phyloP scores from a whole-genome alignment of 2,797 vertebrate genomes.

The Melanotaenia maccullochi region DNA sequence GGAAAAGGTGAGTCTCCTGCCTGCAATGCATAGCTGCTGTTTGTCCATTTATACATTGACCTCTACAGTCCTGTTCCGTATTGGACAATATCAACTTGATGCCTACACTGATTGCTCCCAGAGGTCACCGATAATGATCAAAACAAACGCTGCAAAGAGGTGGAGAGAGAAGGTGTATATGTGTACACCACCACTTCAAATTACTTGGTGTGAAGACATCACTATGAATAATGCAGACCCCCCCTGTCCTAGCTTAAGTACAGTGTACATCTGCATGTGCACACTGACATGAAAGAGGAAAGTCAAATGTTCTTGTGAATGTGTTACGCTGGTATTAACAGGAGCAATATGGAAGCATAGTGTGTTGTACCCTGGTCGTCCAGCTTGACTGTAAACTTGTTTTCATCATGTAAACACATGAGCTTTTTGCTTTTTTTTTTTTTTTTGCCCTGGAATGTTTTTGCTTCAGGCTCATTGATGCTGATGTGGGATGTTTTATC shows the following conservation, averaged over 20 bases:
- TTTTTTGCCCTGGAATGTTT: slow-evolving; percentile 30
- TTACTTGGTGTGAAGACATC: slow-evolving; percentile 51
- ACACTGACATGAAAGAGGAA: slow-evolving; percentile 42
- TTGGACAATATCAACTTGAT: slow-evolving; percentile 62
- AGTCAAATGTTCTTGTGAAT: slow-evolving; percentile 37
- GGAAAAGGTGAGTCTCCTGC: not conserved
- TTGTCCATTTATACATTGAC: not conserved
- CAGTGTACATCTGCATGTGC: slow-evolving; percentile 1
- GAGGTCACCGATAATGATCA: slow-evolving; percentile 73
- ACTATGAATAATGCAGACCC: slow-evolving; percentile 69
- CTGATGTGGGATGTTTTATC: slow-evolving; percentile 29
- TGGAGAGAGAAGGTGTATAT: slow-evolving; percentile 28
- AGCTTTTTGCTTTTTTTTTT: slow-evolving; percentile 11
- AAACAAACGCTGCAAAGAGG: slow-evolving; percentile 46
- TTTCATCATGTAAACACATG: not conserved
- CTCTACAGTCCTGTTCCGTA: slow-evolving; percentile 1
- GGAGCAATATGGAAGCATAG: slow-evolving; percentile 10
- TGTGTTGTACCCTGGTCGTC: slow-evolving; percentile 12
- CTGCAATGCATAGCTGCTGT: not conserved
- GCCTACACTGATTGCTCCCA: slow-evolving; percentile 39
- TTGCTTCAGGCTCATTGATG: slow-evolving; percentile 29
- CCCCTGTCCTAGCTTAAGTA: slow-evolving; percentile 21
- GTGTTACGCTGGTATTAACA: slow-evolving; percentile 20
- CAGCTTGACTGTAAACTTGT: slow-evolving; percentile 15
- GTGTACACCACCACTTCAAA: slow-evolving; percentile 26